Base-by-base conservation (phyloP, 2,888 invertebrate genomes). In the Ophion ventricosus region DNA sequence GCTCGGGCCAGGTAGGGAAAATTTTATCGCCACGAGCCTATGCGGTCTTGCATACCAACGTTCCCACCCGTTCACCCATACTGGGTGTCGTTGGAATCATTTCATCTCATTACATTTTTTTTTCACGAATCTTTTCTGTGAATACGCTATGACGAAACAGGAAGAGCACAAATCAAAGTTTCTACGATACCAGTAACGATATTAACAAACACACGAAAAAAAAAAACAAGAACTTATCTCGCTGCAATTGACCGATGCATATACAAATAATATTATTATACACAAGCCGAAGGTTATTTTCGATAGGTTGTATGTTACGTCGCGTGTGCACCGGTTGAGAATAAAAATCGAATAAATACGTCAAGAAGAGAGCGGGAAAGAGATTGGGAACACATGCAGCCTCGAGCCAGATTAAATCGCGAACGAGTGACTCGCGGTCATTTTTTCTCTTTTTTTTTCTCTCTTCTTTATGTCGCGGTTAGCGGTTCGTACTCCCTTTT, bases 401-500 rank as follows among this genome's bases (percentile, higher is more conserved):
- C 82, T 82, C 82, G 82, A 82, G 82, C 73, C 61, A 82, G 82
- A 82, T 78, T 78, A 59, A 78, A 82, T 82, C 82, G 59, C 59
- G 82, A 77, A 10, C 26, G 49, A 26, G 23, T 59, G 57, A 26
- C 11, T 66, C 43, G 63, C 70, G 11, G 59, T 59, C 25, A 20
- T 63, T 63, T 74, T 59, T 67, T 59, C 59, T 35, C 26, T 43
- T 63, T 63, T 29, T 54, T 80, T 72, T 70, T 57, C 17, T 54
- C 23, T 61, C 59, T 63, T 26, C 69, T 73, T 76, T 81, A 69
- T 20, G 66, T 69, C 63, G 35, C 64, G 72, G 59, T 56, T 63
- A 76, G 72, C 64, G 76, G 81, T 76, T 76, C 29, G 35, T 43
- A 49, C 73, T 74, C 35, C 64, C 54, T 49, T 82, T 25, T 49